Base-by-base conservation (phyloP, 1,140 invertebrate species). In the Limonius californicus region DNA sequence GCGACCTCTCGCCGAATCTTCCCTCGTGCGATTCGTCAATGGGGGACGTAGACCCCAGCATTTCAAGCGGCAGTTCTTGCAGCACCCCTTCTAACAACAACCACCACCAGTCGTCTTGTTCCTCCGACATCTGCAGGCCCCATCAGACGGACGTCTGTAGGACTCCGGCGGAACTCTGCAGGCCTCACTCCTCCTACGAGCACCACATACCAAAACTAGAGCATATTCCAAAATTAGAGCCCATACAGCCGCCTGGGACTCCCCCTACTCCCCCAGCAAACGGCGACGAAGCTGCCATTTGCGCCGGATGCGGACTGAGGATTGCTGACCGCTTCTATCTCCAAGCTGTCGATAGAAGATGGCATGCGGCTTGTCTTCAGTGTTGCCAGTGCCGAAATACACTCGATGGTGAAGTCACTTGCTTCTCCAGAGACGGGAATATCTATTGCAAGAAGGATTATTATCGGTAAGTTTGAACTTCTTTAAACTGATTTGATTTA, bases 401-500 rank as follows among this genome's bases (percentile, higher is more conserved):
- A 8, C 84, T 98, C 53, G 94, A 96, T 77, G 87, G 90, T 3
- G 92, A 97, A 78, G 86, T 92, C 70, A 93, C 94, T 56, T 98
- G 95, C 79, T 98, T 95, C 78, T 89, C 92, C 53, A 83, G 92
- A 64, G 93, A 97, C 75, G 94, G 94, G 64, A 91, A 91, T 74
- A 97, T 98, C 70, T 97, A 94, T 80, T 98, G 95, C 84, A 96
- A 96, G 79, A 94, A 95, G 74, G 95, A 98, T 78, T 98, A 98
- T 80, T 94, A 95, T 84, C 91, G 93, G 95, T 97, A 77, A 89
- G 89, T 82, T 11, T n/a, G n/a, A n/a, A n/a, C n/a, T n/a, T n/a
- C n/a, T n/a, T n/a, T n/a, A n/a, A n/a, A n/a, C n/a, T n/a, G n/a
- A n/a, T n/a, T n/a, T n/a, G n/a, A n/a, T n/a, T n/a, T n/a, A n/a